phyloP scores from a whole-genome alignment of 2,113 vertebrate genomes.

The Tachycineta bicolor region DNA sequence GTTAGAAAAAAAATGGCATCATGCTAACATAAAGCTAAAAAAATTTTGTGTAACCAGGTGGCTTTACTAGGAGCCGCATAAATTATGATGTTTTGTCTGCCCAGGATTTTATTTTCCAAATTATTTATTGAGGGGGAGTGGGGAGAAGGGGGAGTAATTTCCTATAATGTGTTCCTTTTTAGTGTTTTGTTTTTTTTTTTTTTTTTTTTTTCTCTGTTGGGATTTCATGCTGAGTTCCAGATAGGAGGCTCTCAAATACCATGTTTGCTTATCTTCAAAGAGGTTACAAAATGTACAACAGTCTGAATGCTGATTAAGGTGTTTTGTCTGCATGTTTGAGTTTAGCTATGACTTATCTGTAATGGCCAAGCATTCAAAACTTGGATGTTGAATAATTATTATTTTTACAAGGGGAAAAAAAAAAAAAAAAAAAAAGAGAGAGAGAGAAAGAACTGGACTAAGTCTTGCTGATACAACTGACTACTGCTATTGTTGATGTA shows the following conservation, averaged over 20 bases:
- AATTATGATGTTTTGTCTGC: neutral
- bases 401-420: neutral
- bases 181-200: neutral
- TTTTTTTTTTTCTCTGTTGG: neutral
- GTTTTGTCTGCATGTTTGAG: neutral
- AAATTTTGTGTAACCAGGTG: neutral
- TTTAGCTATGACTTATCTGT: neutral
- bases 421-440: neutral
- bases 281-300: neutral
- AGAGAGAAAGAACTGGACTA: neutral
- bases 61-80: neutral
- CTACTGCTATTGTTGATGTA: neutral
- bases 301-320: neutral
- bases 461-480: neutral
- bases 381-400: neutral
- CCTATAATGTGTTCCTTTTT: neutral
- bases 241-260: neutral
- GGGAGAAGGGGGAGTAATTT: fast-evolving
- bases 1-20: neutral
- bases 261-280: neutral
- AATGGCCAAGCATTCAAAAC: neutral
- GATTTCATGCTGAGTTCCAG: neutral
- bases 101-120: neutral
- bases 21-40: neutral
- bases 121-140: neutral